Conservation (phyloP, 1,140 invertebrate species). For the Teleopsis dalmanni region DNA sequence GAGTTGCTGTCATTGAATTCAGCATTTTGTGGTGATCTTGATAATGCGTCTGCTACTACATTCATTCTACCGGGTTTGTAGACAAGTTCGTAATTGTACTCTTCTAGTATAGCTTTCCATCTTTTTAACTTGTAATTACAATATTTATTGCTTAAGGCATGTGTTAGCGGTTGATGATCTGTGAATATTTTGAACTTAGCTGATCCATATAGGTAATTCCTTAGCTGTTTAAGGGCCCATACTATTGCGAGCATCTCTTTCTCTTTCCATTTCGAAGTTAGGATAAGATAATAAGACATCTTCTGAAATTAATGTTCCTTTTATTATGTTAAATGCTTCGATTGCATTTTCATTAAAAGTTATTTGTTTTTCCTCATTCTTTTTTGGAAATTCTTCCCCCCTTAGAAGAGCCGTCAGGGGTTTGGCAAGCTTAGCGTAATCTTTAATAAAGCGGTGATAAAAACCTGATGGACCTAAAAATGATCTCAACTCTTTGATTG, state of each 20-base stretch:
- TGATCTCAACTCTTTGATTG: slow-evolving; percentile 8
- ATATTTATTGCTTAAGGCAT: slow-evolving; percentile 38
- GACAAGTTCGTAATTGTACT: slow-evolving; percentile 37
- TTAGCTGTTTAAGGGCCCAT: slow-evolving; percentile 37
- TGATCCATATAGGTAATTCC: slow-evolving; percentile 31
- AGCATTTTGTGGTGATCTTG: background rate
- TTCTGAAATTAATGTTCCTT: slow-evolving; percentile 8
- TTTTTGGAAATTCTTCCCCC: slow-evolving; percentile 6
- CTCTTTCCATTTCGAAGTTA: slow-evolving; percentile 27
- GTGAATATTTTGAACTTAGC: slow-evolving; percentile 22
- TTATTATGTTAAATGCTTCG: slow-evolving; percentile 9
- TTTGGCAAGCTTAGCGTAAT: slow-evolving; percentile 28
- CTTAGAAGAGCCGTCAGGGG: slow-evolving; percentile 22
- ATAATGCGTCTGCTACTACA: slow-evolving; percentile 11
- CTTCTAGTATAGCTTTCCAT: slow-evolving; percentile 27
- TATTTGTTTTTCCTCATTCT: slow-evolving; percentile 5
- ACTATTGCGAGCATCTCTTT: slow-evolving; percentile 30
- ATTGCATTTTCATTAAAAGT: slow-evolving; percentile 1
- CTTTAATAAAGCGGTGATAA: slow-evolving; percentile 35
- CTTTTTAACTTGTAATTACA: slow-evolving; percentile 28
- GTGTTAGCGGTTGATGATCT: slow-evolving; percentile 39
- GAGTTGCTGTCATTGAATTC: background rate
- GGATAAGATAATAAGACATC: slow-evolving; percentile 28
- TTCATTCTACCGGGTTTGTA: slow-evolving; percentile 24
- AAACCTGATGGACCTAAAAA: slow-evolving; percentile 27